phyloP scores from a whole-genome alignment of 2,888 invertebrate species.

The Conistra vaccinii region DNA sequence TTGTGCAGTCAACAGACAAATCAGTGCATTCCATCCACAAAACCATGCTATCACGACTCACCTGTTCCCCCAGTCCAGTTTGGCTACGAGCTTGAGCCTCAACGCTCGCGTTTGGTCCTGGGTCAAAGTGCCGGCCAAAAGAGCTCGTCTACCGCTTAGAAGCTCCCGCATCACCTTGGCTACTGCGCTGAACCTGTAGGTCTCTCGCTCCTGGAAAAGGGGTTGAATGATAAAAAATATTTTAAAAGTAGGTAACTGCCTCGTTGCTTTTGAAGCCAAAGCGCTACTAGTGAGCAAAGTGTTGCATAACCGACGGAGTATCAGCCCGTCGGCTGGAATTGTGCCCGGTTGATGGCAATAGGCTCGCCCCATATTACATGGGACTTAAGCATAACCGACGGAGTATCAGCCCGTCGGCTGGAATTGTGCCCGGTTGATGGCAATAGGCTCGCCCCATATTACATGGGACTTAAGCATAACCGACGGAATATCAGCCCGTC shows the following conservation, averaged over 20 bases:
- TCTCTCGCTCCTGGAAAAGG: conserved; percentile 93
- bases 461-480: background rate
- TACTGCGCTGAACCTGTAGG: conserved; percentile 96
- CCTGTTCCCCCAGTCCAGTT: conserved; percentile 99
- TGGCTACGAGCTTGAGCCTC: conserved; percentile 96
- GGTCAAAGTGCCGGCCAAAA: conserved; percentile 96
- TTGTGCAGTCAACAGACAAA: background rate
- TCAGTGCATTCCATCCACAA: conserved; percentile 12
- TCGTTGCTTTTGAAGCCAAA: background rate
- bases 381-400: too few species aligned
- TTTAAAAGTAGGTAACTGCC: too few species aligned
- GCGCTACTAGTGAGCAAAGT: background rate
- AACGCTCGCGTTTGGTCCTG: conserved; percentile 97
- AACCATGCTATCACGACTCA: conserved; percentile 88
- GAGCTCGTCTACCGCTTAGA: conserved; percentile 95
- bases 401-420: background rate
- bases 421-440: background rate
- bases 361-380: too few species aligned
- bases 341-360: background rate
- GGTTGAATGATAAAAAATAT: background rate
- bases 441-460: background rate
- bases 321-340: background rate
- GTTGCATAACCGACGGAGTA: too few species aligned
- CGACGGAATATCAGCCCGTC: background rate
- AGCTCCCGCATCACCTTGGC: conserved; percentile 97